Percentiles rank a stretch among this genome's conserved stretches.
phyloP scores from a whole-genome alignment of 2,113 vertebrate species.

The Fregata magnificens region DNA sequence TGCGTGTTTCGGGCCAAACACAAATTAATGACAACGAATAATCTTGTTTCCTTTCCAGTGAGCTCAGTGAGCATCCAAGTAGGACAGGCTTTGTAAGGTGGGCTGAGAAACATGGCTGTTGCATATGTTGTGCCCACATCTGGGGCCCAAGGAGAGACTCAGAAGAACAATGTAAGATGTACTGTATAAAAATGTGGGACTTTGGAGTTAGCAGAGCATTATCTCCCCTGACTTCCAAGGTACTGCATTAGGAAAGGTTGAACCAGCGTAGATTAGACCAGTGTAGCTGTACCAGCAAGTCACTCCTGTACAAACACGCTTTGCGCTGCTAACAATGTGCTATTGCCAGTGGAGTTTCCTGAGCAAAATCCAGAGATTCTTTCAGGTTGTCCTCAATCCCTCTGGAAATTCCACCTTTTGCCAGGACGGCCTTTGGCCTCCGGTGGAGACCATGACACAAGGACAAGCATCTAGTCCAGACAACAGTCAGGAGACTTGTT shows the following conservation, averaged over 20 bases:
- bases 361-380: not conserved
- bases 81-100: not conserved
- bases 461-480: too few species aligned
- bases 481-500: not conserved
- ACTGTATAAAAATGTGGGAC: not conserved
- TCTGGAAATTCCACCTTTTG: not conserved
- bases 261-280: not conserved
- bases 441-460: not conserved
- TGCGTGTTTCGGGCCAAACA: not conserved
- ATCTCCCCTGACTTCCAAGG: not conserved
- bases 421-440: not conserved
- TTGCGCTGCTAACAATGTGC: not conserved
- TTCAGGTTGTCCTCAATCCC: not conserved
- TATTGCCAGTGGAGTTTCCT: not conserved
- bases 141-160: not conserved
- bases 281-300: not conserved
- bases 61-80: not conserved
- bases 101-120: not conserved
- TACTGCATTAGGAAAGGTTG: not conserved
- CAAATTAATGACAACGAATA: not conserved
- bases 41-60: not conserved
- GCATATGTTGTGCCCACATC: not conserved
- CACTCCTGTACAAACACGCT: not conserved
- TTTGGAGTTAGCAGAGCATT: not conserved
- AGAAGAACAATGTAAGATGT: not conserved